Evolutionary conservation across 2,797 vertebrate genomes (phyloP).

Genomic region (Ficedula albicollis): DNA sequence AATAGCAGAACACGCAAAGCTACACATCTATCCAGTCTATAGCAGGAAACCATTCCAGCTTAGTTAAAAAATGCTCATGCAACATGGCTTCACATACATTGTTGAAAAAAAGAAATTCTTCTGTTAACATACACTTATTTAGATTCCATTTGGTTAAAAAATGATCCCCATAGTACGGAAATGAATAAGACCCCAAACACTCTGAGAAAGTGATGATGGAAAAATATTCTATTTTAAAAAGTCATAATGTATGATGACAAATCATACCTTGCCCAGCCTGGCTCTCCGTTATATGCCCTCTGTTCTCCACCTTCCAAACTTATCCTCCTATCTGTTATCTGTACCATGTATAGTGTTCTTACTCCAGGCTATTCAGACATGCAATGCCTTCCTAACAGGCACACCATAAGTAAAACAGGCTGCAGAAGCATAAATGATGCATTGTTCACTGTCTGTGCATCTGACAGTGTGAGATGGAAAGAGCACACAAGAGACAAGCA

Average conservation of each 20-base stretch:
- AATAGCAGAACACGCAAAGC: constrained; percentile 23
- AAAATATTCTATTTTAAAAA: constrained; percentile 15
- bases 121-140: constrained; percentile 1
- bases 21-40: not conserved
- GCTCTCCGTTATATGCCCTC: not conserved
- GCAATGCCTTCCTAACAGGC: constrained; percentile 55
- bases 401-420: constrained; percentile 54
- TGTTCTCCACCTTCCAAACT: constrained; percentile 50
- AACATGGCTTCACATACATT: constrained; percentile 5
- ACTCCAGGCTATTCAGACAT: constrained; percentile 58
- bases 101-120: not conserved
- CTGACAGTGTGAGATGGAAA: constrained; percentile 64
- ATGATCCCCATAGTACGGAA: not conserved
- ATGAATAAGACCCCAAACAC: not conserved
- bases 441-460: constrained; percentile 57
- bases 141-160: not conserved
- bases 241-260: constrained; percentile 3
- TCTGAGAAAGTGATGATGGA: not conserved
- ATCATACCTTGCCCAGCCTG: constrained; percentile 42
- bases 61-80: constrained; percentile 42
- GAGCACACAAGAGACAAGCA: constrained; percentile 59
- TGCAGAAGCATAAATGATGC: constrained; percentile 58
- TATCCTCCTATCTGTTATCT: constrained; percentile 43
- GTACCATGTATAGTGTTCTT: constrained; percentile 39
- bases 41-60: constrained; percentile 34